Conservation (phyloP, 2,113 vertebrate species). For the Suncus etruscus region DNA sequence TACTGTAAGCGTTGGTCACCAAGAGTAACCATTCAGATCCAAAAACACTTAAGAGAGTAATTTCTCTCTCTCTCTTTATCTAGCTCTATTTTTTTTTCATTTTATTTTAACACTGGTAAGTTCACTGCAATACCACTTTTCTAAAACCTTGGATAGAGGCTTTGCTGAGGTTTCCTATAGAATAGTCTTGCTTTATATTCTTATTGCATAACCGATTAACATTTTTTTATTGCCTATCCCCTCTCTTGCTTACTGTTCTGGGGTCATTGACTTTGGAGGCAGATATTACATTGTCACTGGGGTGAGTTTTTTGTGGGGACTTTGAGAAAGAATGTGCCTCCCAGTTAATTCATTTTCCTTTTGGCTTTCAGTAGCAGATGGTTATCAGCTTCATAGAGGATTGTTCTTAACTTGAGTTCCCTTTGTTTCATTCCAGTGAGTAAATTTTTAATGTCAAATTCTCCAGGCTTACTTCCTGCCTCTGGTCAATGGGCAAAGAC, state of each 20-base stretch:
- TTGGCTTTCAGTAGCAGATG: too few species aligned
- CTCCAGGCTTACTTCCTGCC: not conserved
- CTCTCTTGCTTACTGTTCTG: not conserved
- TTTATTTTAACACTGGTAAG: too few species aligned
- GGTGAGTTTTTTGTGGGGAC: not conserved
- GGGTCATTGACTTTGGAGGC: too few species aligned
- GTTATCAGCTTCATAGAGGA: rapidly evolving
- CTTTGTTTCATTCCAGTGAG: not conserved
- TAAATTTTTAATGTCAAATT: not conserved
- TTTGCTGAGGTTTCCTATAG: not conserved
- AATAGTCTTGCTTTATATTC: not conserved
- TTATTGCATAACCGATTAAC: not conserved
- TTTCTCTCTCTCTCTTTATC: not conserved
- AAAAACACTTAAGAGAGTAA: not conserved
- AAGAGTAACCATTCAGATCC: not conserved
- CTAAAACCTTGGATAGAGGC: not conserved
- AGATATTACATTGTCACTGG: too few species aligned
- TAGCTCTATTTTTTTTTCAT: too few species aligned
- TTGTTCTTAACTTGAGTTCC: rapidly evolving
- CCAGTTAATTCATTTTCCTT: not conserved
- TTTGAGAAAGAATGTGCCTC: not conserved
- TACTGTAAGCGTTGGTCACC: not conserved
- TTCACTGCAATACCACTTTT: not conserved
- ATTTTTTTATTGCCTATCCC: too few species aligned
- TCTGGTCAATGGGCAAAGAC: not conserved